Evolutionary conservation across 92 coral and sea anemone genomes (phyloP).

Genomic region (Zoanthus gigantus): DNA sequence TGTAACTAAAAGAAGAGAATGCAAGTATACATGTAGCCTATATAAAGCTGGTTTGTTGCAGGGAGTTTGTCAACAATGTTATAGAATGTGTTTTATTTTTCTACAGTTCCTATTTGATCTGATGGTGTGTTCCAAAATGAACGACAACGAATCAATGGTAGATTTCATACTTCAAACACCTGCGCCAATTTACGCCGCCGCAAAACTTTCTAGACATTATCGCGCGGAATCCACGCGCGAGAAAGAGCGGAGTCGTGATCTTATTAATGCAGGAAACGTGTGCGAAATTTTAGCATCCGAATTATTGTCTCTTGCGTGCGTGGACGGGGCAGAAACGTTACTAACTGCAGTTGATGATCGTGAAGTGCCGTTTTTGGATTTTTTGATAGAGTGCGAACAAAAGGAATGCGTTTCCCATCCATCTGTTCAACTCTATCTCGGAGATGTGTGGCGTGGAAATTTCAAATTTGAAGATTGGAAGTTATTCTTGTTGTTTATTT

Average conservation of each 20-base stretch:
- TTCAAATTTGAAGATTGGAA: constrained; percentile 97
- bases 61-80: too few species aligned
- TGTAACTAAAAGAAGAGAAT: too few species aligned
- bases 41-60: too few species aligned
- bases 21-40: too few species aligned
- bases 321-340: constrained; percentile 83
- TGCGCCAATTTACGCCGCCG: constrained; percentile 97
- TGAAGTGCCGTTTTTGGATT: constrained; percentile 91
- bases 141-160: constrained; percentile 83
- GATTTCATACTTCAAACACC: constrained; percentile 96
- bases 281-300: constrained; percentile 95
- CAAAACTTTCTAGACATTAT: constrained; percentile 92
- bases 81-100: neutral
- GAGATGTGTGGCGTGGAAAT: constrained; percentile 98
- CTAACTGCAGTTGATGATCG: constrained; percentile 94
- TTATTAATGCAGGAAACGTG: constrained; percentile 91
- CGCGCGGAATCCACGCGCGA: constrained; percentile 91
- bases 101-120: constrained; percentile 91
- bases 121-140: constrained; percentile 93
- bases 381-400: constrained; percentile 94
- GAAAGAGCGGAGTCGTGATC: constrained; percentile 95
- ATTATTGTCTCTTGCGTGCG: constrained; percentile 94
- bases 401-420: constrained; percentile 96
- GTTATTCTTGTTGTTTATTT: constrained; percentile 83
- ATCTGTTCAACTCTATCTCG: constrained; percentile 94